Base-by-base conservation (phyloP, 2,113 vertebrate genomes). In the Aegithalos caudatus region DNA sequence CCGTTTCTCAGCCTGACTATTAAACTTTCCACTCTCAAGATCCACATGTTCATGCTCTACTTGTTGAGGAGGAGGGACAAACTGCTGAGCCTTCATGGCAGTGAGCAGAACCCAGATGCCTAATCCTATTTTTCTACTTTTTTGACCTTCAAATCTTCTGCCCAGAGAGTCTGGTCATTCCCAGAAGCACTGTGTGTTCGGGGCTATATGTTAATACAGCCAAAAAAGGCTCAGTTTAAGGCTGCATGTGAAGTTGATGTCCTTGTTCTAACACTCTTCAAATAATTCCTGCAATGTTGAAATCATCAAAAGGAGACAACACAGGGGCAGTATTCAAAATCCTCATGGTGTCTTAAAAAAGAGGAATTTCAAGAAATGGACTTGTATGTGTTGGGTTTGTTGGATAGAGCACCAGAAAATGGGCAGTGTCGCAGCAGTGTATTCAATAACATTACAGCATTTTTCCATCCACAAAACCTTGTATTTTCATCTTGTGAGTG, bases 1-100 rank as follows among this genome's bases (percentile, higher is more conserved):
- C 77, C 6, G 6, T 69, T 91, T 76, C 47, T 25, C 48, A 87
- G 70, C 24, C 89, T 87, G 91, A 45, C 61, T 94, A n/a, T 69
- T 84, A 89, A 94, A 94, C 48, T 82, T 91, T 82, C 81, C 73
- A 44, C 61, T 96, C 69, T 47, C 0, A 0, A 74, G 40, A 84
- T 27, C 60, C 82, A 74, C 3, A 0, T 79, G 65, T n/a, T 56
- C 83, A 4, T 19, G 37, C 21, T 95, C 69, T 4, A 12, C 20
- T 91, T 24, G 1, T 27, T 25, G 48, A 53, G 31, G 37, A 56
- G 64, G 40, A 89, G 35, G 28, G 4, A 69, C 57, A 79, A 89
- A 50, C 37, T 87, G 29, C 66, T 80, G 66, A 77, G 58, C 9
- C 25, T 14, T 85, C 1, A 1, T 66, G 38, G 62, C 38, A 93